phyloP scores from a whole-genome alignment of 37 sponge, comb jelly and placozoan genomes.

The Lycopodina hypogea region DNA sequence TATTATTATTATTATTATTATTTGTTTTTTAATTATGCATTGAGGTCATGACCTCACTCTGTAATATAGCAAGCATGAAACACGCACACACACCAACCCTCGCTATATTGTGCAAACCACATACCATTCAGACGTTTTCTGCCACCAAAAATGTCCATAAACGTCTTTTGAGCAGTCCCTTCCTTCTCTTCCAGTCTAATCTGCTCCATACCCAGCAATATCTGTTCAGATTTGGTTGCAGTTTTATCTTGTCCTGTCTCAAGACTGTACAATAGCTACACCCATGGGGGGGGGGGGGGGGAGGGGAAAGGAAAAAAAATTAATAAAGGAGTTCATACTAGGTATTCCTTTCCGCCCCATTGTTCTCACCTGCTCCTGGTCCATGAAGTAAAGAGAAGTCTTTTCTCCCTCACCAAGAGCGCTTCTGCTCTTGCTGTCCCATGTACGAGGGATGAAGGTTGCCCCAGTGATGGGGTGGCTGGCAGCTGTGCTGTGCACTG shows the following conservation, averaged over 20 bases:
- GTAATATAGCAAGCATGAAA: no score
- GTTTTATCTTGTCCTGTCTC: neutral
- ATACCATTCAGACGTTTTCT: conserved; percentile 6
- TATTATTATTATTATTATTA: no score
- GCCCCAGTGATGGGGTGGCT: conserved; percentile 31
- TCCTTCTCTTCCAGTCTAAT: neutral
- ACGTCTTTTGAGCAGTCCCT: conserved; percentile 5
- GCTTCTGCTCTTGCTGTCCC: neutral
- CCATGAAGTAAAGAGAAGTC: conserved; percentile 44
- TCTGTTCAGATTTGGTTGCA: neutral
- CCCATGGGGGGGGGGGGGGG: no score
- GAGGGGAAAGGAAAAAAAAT: no score
- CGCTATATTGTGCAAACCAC: no score
- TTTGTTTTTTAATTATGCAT: no score
- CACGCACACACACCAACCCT: no score
- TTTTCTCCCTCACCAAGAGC: neutral
- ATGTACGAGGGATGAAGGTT: conserved; percentile 24
- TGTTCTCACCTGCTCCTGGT: conserved; percentile 32
- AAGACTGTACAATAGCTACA: neutral
- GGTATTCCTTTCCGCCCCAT: neutral
- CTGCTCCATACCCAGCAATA: neutral
- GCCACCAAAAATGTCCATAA: conserved; percentile 51
- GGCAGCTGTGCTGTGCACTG: conserved; percentile 25
- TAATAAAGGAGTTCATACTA: neutral
- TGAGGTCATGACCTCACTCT: no score